phyloP scores from a whole-genome alignment of 2,113 vertebrate species.

The Formicarius rufipectus region DNA sequence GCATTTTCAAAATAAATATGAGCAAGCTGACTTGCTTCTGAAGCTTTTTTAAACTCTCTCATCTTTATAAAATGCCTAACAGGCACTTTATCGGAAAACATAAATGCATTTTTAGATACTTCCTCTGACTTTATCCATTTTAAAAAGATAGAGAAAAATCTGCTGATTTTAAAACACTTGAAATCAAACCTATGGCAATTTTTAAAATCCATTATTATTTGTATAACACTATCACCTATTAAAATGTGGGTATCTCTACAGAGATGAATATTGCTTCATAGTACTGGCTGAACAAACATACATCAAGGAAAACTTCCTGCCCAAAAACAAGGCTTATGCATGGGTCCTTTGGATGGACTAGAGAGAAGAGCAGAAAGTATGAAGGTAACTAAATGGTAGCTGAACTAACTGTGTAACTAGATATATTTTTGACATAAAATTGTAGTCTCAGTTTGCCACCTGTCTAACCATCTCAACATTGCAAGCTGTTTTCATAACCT shows the following conservation, averaged over 20 bases:
- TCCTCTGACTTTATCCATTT: background rate
- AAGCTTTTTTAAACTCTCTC: background rate
- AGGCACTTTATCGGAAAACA: background rate
- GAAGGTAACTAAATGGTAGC: background rate
- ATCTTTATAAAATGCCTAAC: conserved; percentile 9
- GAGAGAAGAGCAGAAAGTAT: background rate
- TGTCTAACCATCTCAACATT: conserved; percentile 58
- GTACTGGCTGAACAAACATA: background rate
- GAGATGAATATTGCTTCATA: background rate
- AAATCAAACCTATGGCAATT: background rate
- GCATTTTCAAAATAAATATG: conserved; percentile 63
- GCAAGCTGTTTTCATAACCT: conserved; percentile 40
- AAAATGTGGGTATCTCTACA: background rate
- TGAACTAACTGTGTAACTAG: conserved; percentile 17
- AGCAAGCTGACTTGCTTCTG: conserved; percentile 25
- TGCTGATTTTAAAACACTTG: background rate
- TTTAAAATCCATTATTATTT: background rate
- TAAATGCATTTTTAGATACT: background rate
- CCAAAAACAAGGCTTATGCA: background rate
- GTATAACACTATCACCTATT: background rate
- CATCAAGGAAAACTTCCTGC: background rate
- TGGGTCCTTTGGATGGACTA: background rate
- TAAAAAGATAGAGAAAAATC: background rate
- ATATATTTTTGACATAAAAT: conserved; percentile 30
- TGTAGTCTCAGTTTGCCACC: conserved; percentile 67